These are phyloP conservation scores for Isoperla grammatica DNA, from an alignment of 2,888 invertebrate genomes.

Conservation along the genomic window DNA sequence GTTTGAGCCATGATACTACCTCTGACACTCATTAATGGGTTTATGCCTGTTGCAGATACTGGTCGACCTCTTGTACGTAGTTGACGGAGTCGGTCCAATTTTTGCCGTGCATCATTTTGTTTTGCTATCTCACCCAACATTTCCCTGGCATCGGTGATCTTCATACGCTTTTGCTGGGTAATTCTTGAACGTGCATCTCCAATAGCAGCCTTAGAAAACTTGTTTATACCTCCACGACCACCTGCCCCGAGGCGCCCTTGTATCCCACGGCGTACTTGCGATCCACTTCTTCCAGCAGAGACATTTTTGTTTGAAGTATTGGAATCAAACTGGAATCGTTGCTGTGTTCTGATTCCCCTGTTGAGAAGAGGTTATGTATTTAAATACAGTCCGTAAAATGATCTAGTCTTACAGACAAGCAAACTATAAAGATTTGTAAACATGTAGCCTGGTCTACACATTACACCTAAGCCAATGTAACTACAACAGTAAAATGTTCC, in stretches of 20 bases:
- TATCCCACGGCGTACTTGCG: conserved; percentile 33
- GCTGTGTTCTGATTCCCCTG: no score
- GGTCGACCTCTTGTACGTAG: conserved; percentile 23
- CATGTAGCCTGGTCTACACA: background rate
- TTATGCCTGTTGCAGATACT: conserved; percentile 4
- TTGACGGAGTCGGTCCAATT: conserved; percentile 60
- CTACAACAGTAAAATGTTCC: no score
- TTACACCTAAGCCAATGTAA: no score
- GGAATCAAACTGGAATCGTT: no score
- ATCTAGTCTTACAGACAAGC: no score
- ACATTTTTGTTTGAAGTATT: no score
- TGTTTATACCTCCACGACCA: background rate
- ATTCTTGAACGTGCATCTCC: conserved; percentile 73
- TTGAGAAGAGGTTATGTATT: no score
- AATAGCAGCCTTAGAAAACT: conserved; percentile 30
- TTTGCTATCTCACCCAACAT: conserved; percentile 70
- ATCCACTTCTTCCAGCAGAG: no score
- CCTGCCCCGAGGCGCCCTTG: conserved; percentile 31
- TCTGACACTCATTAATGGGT: background rate
- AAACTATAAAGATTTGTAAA: no score
- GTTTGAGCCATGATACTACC: conserved; percentile 46
- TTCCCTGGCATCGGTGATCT: conserved; percentile 74
- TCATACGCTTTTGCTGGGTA: conserved; percentile 68
- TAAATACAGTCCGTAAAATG: no score
- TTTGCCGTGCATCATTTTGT: conserved; percentile 65